These are phyloP conservation scores for Valencia hispanica DNA, from an alignment of 2,797 vertebrate genomes.

Conservation along the genomic window DNA sequence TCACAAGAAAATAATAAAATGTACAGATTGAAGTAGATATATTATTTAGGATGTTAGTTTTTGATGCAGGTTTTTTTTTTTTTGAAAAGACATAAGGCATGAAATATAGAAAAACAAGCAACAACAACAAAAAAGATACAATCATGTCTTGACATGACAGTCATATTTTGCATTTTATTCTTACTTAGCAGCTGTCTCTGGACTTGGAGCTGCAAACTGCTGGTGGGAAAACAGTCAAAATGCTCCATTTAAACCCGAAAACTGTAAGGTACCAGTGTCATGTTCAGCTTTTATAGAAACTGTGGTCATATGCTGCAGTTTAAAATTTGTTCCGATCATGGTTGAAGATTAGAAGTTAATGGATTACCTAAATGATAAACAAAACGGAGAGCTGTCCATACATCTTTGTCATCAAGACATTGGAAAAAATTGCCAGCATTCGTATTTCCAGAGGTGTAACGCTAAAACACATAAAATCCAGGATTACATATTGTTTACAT, in stretches of 20 bases:
- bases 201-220: background rate
- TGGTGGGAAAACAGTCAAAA: background rate
- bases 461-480: background rate
- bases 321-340: background rate
- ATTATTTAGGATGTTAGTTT: background rate
- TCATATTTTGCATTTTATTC: too few relatives aligned
- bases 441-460: background rate
- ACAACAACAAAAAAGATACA: background rate
- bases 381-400: background rate
- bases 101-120: background rate
- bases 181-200: too few relatives aligned
- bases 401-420: background rate
- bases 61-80: background rate
- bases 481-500: background rate
- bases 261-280: too few relatives aligned
- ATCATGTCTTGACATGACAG: too few relatives aligned
- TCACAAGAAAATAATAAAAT: background rate
- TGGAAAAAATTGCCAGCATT: background rate
- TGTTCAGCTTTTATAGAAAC: background rate
- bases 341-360: background rate
- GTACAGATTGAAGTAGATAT: background rate
- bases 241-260: background rate
- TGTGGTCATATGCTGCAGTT: background rate
- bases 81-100: background rate
- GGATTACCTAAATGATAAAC: too few relatives aligned